Evolutionary conservation across 2,797 vertebrate species (phyloP), one percentile per base, ranked within the genome.

Genomic region (Acanthurus leucopareius): DNA sequence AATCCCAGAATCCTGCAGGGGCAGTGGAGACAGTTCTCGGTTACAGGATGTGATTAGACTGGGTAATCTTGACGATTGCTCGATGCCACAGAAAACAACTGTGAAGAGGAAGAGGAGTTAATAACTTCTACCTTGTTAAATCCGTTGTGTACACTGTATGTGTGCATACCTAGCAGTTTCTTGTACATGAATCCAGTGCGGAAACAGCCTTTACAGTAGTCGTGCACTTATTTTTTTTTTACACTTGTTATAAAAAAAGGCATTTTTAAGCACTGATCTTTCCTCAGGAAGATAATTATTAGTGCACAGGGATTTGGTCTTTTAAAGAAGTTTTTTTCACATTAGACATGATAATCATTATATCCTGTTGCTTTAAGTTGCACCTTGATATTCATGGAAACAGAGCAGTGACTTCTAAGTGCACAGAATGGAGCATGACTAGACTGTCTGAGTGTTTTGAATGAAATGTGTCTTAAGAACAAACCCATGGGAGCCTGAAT

Each of bases 1-100:
- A 94, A 95, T 94, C 89, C 83, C 69, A 86, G 81, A 89, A 88
- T 93, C 93, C 91, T 92, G 92, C 86, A 87, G 92, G 86, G 88
- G 80, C 84, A 87, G 74, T 67, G 83, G 77, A 93, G 91, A 91
- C 91, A 82, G 87, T 81, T 88, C 88, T 89, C 80, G 42, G 80
- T 87, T 86, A 80, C 88, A 85, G 82, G 82, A 91, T 92, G 93
- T 92, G 92, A 92, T 92, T 85, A 86, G 91, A 93, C 88, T 92
- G 47, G 51, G n/a, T 90, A 90, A 92, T 93, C 35, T 71, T n/a
- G 40, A 66, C 45, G 25, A 82, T 80, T 75, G 83, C 80, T 79
- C 42, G 73, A 80, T 86, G 65, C 79, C 80, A 77, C 59, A 61
- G 59, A 86, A 89, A 88, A 86, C 66, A 81, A 82, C 76, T 51